These are phyloP conservation scores for Eucidaris tribuloides DNA, from an alignment of 35 echinoderm and acorn worm genomes.

Conservation along the genomic window DNA sequence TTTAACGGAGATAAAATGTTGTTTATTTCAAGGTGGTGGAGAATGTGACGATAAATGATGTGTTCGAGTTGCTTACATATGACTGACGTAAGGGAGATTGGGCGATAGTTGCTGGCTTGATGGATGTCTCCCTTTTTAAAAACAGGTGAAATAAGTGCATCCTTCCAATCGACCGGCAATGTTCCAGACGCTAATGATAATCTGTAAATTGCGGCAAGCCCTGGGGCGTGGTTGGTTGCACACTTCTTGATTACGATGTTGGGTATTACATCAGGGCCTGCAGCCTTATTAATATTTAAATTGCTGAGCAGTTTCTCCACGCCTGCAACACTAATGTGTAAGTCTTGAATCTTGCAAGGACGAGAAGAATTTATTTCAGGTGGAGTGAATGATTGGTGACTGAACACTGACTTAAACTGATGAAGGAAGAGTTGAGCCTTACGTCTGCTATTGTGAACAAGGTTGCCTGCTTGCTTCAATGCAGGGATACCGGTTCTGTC, in stretches of 20 bases:
- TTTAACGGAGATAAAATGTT: neutral
- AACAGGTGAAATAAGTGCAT: neutral
- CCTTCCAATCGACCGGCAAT: neutral
- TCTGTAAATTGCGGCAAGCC: neutral
- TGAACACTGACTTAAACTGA: neutral
- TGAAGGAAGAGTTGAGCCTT: no score
- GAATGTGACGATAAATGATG: neutral
- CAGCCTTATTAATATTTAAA: neutral
- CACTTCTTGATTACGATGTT: neutral
- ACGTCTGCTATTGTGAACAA: no score
- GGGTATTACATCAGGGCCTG: neutral
- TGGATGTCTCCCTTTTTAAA: neutral
- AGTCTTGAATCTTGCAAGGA: neutral
- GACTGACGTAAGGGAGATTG: neutral
- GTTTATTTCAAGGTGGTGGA: neutral
- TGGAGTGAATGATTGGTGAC: neutral
- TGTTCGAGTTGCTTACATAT: neutral
- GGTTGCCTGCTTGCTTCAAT: no score
- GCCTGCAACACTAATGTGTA: neutral
- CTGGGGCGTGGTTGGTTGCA: neutral
- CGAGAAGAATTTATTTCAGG: neutral
- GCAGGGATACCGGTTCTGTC: no score
- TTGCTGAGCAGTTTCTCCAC: neutral
- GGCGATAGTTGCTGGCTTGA: neutral
- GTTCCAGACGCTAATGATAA: neutral